Evolutionary conservation across 2,113 vertebrate genomes (phyloP).

Genomic region (Sinocyclocheilus rhinocerous): DNA sequence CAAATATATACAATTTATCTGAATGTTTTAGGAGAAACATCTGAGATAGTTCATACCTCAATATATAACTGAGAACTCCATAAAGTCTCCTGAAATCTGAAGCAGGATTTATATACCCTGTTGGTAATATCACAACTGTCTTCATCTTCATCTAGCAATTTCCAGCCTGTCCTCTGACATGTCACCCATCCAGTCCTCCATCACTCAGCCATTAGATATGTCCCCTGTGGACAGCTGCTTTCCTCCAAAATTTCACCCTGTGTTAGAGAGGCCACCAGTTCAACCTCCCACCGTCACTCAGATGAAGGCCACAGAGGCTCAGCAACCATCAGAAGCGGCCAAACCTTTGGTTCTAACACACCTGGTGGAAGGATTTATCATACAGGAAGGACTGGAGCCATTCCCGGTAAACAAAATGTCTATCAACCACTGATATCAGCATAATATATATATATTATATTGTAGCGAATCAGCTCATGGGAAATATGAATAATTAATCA

Average conservation of each 20-base stretch:
- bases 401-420: constrained; percentile 85
- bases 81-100: neutral
- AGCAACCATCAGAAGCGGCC: neutral
- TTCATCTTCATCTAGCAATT: constrained; percentile 61
- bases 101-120: no score
- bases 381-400: constrained; percentile 93
- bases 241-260: constrained; percentile 65
- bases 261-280: constrained; percentile 8
- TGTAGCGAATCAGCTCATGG: no score
- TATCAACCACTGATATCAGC: neutral
- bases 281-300: constrained; percentile 53
- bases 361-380: constrained; percentile 96
- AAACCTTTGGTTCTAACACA: constrained; percentile 83
- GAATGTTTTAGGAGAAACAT: neutral
- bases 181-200: constrained; percentile 69
- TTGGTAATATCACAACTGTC: constrained; percentile 17
- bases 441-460: neutral
- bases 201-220: constrained; percentile 57
- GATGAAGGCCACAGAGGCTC: constrained; percentile 14
- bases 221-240: constrained; percentile 55
- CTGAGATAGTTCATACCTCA: neutral
- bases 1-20: neutral
- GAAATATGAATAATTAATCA: no score
- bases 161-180: constrained; percentile 79
- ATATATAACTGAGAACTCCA: neutral